Evolutionary conservation across 2,797 vertebrate genomes (phyloP), one percentile per base, ranked within the genome.

Genomic region (Ctenopoma kingsleyae): DNA sequence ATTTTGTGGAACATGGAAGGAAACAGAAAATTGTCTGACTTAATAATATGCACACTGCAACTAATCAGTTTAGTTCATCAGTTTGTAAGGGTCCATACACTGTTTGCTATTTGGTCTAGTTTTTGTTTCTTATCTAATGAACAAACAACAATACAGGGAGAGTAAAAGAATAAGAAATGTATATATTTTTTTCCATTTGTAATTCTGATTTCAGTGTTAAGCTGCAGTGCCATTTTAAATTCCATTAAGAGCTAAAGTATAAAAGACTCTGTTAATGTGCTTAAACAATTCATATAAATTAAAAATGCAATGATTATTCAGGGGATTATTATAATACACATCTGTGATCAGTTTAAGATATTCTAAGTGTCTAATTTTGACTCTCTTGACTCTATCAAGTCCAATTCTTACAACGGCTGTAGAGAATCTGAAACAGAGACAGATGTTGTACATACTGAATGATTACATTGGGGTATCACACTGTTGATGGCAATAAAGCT

Each of bases 331-430:
- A 61, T 47, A 5, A 40, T 15, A 57, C 22, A 36, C 4, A 57
- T 58, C 19, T 62, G 43, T 55, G 64, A 56, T 68, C 27, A 15
- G 25, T 68, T 60, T 12, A 71, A 49, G 40, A 67, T 16, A 35
- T 44, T 78, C 8, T 30, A 5, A 25, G 13, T 50, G 2, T 47
- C 38, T 62, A 11, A 8, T 17, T 55, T 62, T 63, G 44, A 58
- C 52, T 8, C 10, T 52, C 16, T 15, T n/a, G 32, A 43, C n/a
- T 47, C 44, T 61, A 16, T 62, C 19, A 62, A 32, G 8, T 65
- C 36, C 58, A 27, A 20, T 40, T 13, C 16, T 49, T 10, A 40
- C 54, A 44, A 5, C n/a, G 36, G 51, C 25, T 19, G 3, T 12
- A 10, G 16, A 40, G 5, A 47, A 40, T 56, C 35, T 38, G 32